These are phyloP conservation scores for Dolichomitus sp. DNA, from an alignment of 2,888 invertebrate genomes.

Conservation along the genomic window DNA sequence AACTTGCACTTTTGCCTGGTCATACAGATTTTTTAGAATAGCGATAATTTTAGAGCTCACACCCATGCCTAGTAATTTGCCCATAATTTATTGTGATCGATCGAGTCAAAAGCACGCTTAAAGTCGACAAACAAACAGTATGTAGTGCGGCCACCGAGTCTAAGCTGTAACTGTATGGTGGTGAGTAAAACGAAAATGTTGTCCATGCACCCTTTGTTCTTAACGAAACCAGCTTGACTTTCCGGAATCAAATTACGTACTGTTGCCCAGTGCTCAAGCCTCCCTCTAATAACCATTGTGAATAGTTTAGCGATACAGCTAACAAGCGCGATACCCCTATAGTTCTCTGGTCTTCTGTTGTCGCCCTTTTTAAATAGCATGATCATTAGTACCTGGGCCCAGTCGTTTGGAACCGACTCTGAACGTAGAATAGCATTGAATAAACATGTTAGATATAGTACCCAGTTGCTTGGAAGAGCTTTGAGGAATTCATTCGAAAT, in stretches of 20 bases:
- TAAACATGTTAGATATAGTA: conserved; percentile 13
- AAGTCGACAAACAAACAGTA: conserved; percentile 56
- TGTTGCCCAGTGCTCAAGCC: conserved; percentile 62
- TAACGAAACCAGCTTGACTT: conserved; percentile 56
- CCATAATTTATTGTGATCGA: conserved; percentile 61
- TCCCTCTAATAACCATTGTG: conserved; percentile 57
- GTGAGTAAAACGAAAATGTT: conserved; percentile 40
- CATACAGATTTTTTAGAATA: conserved; percentile 46
- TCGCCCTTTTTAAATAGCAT: conserved; percentile 36
- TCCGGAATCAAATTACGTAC: conserved; percentile 42
- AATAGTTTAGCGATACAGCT: conserved; percentile 68
- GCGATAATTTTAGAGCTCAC: conserved; percentile 66
- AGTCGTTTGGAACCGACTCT: conserved; percentile 18
- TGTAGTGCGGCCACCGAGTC: not conserved
- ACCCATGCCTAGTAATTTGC: conserved; percentile 51
- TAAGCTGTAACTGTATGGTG: conserved; percentile 17
- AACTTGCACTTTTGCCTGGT: conserved; percentile 21
- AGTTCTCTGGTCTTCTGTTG: conserved; percentile 31
- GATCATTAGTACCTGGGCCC: conserved; percentile 20
- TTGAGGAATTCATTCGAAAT: conserved; percentile 30
- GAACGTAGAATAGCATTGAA: conserved; percentile 25
- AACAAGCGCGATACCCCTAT: conserved; percentile 68
- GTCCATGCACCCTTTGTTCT: conserved; percentile 51
- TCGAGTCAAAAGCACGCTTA: too few relatives aligned
- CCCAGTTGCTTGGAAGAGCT: conserved; percentile 30